These are phyloP conservation scores for Brassicogethes aeneus DNA, from an alignment of 2,888 invertebrate genomes.

Conservation along the genomic window DNA sequence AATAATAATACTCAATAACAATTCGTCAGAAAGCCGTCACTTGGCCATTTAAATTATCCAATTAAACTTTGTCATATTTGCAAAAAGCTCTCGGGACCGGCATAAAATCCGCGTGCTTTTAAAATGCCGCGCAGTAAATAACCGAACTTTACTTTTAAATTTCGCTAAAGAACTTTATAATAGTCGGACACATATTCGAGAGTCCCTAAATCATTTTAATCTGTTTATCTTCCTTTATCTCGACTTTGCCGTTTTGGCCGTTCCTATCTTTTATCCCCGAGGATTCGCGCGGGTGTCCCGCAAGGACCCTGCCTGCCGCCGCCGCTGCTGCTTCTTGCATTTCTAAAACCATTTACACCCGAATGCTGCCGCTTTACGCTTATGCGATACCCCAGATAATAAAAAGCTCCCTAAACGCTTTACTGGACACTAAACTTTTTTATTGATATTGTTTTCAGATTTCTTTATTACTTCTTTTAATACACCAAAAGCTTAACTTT, in stretches of 20 bases:
- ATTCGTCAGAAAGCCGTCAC: too few species aligned
- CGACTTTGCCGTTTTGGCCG: slow-evolving; percentile 35
- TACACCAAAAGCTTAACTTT: too few species aligned
- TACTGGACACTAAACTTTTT: slow-evolving; percentile 2
- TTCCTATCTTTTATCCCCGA: slow-evolving; percentile 28
- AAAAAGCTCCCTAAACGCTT: slow-evolving; percentile 1
- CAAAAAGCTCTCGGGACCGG: slow-evolving; percentile 4
- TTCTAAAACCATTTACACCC: slow-evolving; percentile 22
- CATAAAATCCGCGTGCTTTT: slow-evolving; percentile 4
- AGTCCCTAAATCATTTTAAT: slow-evolving; percentile 37
- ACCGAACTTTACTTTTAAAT: slow-evolving; percentile 29
- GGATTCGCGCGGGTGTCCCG: slow-evolving; percentile 15
- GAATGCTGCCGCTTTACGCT: not conserved
- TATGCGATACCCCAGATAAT: not conserved
- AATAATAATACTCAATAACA: too few species aligned
- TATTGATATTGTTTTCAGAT: not conserved
- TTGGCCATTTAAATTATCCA: too few species aligned
- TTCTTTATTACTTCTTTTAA: too few species aligned
- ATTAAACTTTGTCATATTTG: too few species aligned
- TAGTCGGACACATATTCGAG: slow-evolving; percentile 35
- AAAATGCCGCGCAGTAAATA: slow-evolving; percentile 15
- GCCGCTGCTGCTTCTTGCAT: slow-evolving; percentile 18
- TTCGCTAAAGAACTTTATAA: slow-evolving; percentile 30
- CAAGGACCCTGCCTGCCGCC: not conserved
- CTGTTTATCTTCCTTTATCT: slow-evolving; percentile 38